Base-by-base conservation (phyloP, 1,140 invertebrate genomes). In the Orius insidiosus region DNA sequence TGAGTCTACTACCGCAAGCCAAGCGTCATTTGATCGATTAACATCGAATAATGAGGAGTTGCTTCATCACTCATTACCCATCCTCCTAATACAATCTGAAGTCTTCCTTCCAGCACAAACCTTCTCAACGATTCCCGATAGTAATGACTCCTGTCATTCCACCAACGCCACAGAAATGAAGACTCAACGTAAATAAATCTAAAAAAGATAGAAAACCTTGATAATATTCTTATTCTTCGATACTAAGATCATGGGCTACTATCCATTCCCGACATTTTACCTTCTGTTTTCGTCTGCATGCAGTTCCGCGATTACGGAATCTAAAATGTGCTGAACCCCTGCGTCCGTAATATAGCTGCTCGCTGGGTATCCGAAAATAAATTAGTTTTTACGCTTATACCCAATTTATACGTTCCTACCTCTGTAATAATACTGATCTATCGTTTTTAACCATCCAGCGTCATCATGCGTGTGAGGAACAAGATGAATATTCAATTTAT, bases 61-160 rank as follows among this genome's bases (percentile, higher is more conserved):
- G 89, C 92, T 59, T 97, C 93, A 58, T 97, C 93, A 62, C 95
- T 90, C 86, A 93, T 90, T 47, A 74, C 78, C 85, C 85, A 90
- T 0, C 76, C 80, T 0, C 87, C 55, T 18, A 46, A 5, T 8
- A 43, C 41, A 3, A 43, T n/a, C 4, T 43, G 41, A n/a, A 43
- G 24, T 15, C 41, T 43, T 24, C 41, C 41, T n/a, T 18, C 24
- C 3, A 14, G n/a, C 2, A 43, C 16, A n/a, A 43, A 43, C 31
- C 11, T 43, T n/a, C 31, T 43, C 41, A 43, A 30, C 31, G 19
- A 30, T 18, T 43, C 9, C 2, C 41, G 41, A n/a, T 11, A 3
- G 11, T 43, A 56, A 1, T 80, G 72, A n/a, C 66, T 56, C 57
- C 93, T 86, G 11, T 79, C 67, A 8, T 67, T 56, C 79, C 86